Base-by-base conservation (phyloP, 2,797 vertebrate genomes). In the Pseudomugil gertrudae region DNA sequence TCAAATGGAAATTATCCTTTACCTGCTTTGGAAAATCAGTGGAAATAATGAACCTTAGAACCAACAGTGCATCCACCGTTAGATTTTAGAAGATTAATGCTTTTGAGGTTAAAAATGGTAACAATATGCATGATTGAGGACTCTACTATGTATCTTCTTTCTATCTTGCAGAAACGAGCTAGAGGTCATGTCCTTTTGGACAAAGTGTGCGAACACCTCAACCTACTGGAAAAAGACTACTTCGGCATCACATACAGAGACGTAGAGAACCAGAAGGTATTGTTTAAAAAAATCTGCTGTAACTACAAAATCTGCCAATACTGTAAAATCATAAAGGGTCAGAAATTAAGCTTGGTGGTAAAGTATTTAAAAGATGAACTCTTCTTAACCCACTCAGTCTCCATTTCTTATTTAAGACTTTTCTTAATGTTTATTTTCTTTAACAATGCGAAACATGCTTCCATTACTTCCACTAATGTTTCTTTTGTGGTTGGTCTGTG, bases 151-250 rank as follows among this genome's bases (percentile, higher is more conserved):
- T 47, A 1, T 32, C 63, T 69, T 29, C 0, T 19, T 50, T 47
- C 52, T 5, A 8, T 29, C 23, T 73, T 66, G 70, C 87, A 99
- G 98, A 99, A 98, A 84, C 95, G 96, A 76, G 94, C 95, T 79
- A 96, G 89, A 85, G 97, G 97, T 56, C 97, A 99, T 69, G 79
- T 95, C 57, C 92, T 99, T 1, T 96, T 99, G 1, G 96, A 97
- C 84, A 98, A 97, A 94, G 94, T 99, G 3, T 99, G 98, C 0
- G 96, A 98, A 50, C 97, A 98, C 83, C 95, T 99, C 80, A 99
- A 99, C 82, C 94, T 99, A 27, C 89, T 99, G 91, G 98, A 99
- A 90, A 98, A 93, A 86, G 98, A 99, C 87, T 99, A 99, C 86
- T 99, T 97, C 55, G 97, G 98, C 26, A 92, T 99, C 71, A 96